Base-by-base conservation (phyloP, 2,113 vertebrate genomes). In the Synchiropus splendidus region DNA sequence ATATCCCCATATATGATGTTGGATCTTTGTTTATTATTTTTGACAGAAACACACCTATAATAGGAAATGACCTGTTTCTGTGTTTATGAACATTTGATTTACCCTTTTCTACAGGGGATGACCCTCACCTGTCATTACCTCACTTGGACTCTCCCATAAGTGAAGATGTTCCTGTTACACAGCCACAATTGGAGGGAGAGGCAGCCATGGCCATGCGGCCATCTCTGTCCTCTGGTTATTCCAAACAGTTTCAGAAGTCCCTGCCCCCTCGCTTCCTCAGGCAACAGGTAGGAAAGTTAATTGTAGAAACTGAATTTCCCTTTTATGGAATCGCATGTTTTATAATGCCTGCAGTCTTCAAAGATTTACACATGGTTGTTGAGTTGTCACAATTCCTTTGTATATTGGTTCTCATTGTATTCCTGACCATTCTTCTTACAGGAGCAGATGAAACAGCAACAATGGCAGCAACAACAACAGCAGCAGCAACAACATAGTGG, bases 241-340 rank as follows among this genome's bases (percentile, higher is more conserved):
- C 94, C 36, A 98, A 98, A 59, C 95, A 97, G 75, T 99, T 98
- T 72, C 95, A 98, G 61, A 99, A 99, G 53, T 94, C 94, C 35
- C 72, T 99, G 18, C 95, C 95, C 16, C 95, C 95, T 32, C 87
- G 95, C 54, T 99, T 99, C 71, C 94, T 98, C 58, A 84, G 95
- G 61, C 95, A 99, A 54, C 94, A 98, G 92, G 94, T 94, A 82
- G n/a, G n/a, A n/a, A n/a, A n/a, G n/a, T n/a, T n/a, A n/a, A n/a
- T n/a, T n/a, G n/a, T n/a, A n/a, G n/a, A n/a, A n/a, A n/a, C n/a
- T n/a, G n/a, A n/a, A n/a, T n/a, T n/a, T n/a, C n/a, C n/a, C n/a
- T n/a, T n/a, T n/a, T n/a, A n/a, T n/a, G n/a, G n/a, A n/a, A n/a
- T n/a, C n/a, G n/a, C n/a, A n/a, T n/a, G n/a, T n/a, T n/a, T n/a